A percentile compares a stretch with the other conserved stretches of the same genome.
Evolutionary conservation across 1,140 invertebrate species (phyloP).

Genomic region (Drosophila rhopaloa): DNA sequence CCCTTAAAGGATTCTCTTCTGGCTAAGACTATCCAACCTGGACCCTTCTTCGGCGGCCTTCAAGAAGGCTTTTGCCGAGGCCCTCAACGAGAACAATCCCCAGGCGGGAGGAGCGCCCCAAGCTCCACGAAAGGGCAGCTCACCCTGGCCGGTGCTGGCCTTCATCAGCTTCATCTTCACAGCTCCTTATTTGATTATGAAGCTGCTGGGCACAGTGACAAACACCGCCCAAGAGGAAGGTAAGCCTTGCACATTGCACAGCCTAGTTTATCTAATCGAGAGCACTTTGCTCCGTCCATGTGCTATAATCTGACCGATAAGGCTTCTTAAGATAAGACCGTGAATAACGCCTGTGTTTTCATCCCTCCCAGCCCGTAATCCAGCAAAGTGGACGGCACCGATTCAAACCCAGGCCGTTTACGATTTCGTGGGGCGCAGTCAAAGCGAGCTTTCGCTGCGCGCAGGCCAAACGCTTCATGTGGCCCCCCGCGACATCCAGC

Average conservation of each 20-base stretch:
- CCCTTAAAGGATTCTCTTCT: conserved; percentile 65
- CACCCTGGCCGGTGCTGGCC: conserved; percentile 90
- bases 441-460: conserved; percentile 91
- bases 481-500: conserved; percentile 93
- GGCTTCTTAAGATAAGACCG: conserved; percentile 54
- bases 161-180: conserved; percentile 95
- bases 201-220: conserved; percentile 89
- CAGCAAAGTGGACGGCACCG: conserved; percentile 89
- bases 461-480: conserved; percentile 91
- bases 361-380: conserved; percentile 86
- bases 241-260: conserved; percentile 76
- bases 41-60: conserved; percentile 85
- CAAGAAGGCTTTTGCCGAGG: conserved; percentile 87
- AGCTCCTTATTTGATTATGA: conserved; percentile 96
- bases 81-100: conserved; percentile 74
- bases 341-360: conserved; percentile 27
- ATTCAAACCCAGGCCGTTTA: conserved; percentile 90
- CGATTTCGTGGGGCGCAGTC: conserved; percentile 90
- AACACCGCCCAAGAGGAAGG: conserved; percentile 86
- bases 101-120: conserved; percentile 46
- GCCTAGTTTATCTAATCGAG: conserved; percentile 76
- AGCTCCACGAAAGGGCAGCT: conserved; percentile 66
- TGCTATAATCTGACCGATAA: conserved; percentile 50
- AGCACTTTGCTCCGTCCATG: conserved; percentile 64
- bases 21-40: conserved; percentile 75